Percentiles rank a stretch among this genome's conserved stretches.
These are phyloP conservation scores for Corvus moneduloides DNA, from an alignment of 2,113 vertebrate genomes.

Conservation along the genomic window DNA sequence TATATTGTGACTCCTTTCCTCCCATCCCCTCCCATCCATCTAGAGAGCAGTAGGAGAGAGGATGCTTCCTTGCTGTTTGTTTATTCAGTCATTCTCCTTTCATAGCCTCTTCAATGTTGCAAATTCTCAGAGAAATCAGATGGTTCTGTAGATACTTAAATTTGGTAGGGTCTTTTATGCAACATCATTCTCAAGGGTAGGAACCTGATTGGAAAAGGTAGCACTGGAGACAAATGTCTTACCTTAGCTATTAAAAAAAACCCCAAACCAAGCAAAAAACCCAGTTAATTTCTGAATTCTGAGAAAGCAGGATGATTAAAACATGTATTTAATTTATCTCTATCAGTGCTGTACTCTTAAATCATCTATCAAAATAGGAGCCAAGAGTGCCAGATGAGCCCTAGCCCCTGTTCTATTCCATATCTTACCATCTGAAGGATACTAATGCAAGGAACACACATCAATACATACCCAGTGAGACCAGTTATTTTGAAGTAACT, in stretches of 20 bases:
- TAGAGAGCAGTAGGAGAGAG: not conserved
- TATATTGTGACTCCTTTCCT: not conserved
- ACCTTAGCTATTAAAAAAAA: not conserved
- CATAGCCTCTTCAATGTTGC: not conserved
- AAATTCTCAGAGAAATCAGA: not conserved
- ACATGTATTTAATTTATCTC: not conserved
- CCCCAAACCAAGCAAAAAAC: not conserved
- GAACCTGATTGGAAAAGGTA: not conserved
- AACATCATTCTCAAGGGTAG: not conserved
- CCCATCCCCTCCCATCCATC: not conserved
- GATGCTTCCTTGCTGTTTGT: not conserved
- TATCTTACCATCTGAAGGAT: not conserved
- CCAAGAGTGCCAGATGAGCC: not conserved
- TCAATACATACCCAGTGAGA: rapidly evolving
- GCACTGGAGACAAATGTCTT: not conserved
- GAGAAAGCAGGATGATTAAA: not conserved
- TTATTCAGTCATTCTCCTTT: not conserved
- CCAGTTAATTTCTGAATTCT: not conserved
- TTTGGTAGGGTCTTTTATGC: not conserved
- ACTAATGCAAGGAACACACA: not conserved
- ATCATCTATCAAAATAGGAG: not conserved
- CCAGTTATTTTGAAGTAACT: not conserved
- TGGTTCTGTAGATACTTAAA: not conserved
- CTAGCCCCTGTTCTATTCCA: not conserved
- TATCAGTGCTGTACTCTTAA: not conserved